Conservation (phyloP, 2,113 vertebrate genomes). For the Choloepus hoffmanni region DNA sequence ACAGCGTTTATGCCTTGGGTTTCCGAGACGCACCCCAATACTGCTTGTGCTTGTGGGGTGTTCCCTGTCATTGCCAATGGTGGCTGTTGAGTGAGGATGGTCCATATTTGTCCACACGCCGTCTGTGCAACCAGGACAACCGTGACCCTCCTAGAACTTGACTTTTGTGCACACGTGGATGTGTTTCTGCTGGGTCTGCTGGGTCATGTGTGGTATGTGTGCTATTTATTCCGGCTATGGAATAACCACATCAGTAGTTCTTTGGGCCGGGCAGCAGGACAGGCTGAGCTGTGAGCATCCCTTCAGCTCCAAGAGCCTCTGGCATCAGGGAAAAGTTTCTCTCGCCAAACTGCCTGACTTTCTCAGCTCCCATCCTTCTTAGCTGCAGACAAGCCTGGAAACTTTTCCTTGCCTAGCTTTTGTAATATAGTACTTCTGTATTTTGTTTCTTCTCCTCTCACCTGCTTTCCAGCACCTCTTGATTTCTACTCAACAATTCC, state of each 20-base stretch:
- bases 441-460: not conserved
- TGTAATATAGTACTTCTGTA: not conserved
- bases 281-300: not conserved
- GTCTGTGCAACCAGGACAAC: not conserved
- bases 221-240: not conserved
- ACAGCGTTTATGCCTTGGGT: not conserved
- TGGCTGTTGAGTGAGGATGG: not conserved
- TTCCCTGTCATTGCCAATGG: not conserved
- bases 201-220: not conserved
- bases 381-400: not conserved
- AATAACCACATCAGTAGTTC: not conserved
- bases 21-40: not conserved
- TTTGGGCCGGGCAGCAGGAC: not conserved
- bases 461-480: not conserved
- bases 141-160: not conserved
- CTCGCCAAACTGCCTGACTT: not conserved
- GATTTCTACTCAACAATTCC: not conserved
- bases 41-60: not conserved
- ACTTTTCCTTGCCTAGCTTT: not conserved
- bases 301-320: not conserved
- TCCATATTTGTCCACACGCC: not conserved
- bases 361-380: not conserved
- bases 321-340: not conserved
- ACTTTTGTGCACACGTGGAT: not conserved
- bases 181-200: slow-evolving; percentile 22